Conservation (phyloP, 2,797 vertebrate genomes). For the Limosa lapponica region DNA sequence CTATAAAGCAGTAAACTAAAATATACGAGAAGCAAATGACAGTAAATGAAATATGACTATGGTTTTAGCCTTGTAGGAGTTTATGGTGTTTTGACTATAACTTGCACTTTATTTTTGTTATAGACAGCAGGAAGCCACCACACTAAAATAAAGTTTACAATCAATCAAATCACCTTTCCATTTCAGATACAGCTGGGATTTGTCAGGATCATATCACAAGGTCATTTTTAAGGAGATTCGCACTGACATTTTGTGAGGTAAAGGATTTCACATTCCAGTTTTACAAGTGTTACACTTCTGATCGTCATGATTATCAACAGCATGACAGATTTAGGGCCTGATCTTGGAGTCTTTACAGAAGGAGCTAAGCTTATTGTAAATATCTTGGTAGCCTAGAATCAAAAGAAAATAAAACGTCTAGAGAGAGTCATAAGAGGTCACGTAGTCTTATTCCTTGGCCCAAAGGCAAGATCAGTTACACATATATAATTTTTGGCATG, state of each 20-base stretch:
- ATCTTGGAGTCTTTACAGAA: slow-evolving; percentile 10
- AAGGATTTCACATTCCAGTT: slow-evolving; percentile 33
- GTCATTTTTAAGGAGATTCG: slow-evolving; percentile 49
- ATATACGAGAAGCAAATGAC: background rate
- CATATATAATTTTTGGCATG: background rate
- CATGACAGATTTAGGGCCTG: slow-evolving; percentile 19
- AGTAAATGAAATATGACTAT: background rate
- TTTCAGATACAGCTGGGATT: slow-evolving; percentile 33
- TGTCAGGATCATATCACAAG: slow-evolving; percentile 31
- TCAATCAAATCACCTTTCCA: background rate
- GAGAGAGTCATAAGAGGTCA: background rate
- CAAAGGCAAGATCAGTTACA: slow-evolving; percentile 16
- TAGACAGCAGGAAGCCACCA: background rate
- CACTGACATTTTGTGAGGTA: slow-evolving; percentile 36
- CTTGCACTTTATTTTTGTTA: slow-evolving; percentile 16
- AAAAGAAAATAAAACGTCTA: slow-evolving; percentile 23
- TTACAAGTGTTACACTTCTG: slow-evolving; percentile 22
- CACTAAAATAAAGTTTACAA: background rate
- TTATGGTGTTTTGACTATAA: background rate
- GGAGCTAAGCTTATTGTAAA: slow-evolving; percentile 6
- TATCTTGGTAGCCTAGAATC: slow-evolving; percentile 12
- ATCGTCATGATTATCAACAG: background rate
- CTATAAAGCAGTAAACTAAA: background rate
- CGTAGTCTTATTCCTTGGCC: background rate
- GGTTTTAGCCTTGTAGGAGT: background rate